Evolutionary conservation across 2,797 vertebrate genomes (phyloP).

Genomic region (Enteromius unitaeniatus): DNA sequence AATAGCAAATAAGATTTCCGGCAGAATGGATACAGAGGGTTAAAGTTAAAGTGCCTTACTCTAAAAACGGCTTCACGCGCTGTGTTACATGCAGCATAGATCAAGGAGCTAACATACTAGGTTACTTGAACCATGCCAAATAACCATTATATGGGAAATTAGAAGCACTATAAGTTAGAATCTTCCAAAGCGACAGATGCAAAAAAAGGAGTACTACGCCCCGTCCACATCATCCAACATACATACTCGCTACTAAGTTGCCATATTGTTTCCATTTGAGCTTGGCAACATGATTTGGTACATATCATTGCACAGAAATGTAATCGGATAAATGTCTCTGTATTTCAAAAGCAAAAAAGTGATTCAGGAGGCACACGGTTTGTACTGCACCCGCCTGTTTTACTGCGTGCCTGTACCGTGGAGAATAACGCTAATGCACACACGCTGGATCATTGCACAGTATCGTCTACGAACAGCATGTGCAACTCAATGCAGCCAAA

Average conservation of each 20-base stretch:
- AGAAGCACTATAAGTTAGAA: background rate
- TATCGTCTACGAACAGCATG: background rate
- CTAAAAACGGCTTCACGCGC: background rate
- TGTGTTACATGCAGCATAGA: background rate
- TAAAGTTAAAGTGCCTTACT: background rate
- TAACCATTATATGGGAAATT: background rate
- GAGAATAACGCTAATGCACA: background rate
- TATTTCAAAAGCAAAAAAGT: background rate
- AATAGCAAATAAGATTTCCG: background rate
- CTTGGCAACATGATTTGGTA: background rate
- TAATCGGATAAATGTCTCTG: background rate
- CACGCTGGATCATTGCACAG: background rate
- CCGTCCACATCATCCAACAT: background rate
- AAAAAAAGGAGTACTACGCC: background rate
- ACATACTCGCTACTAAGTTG: constrained; percentile 8
- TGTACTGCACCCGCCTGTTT: background rate
- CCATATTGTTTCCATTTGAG: constrained; percentile 30
- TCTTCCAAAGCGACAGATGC: background rate
- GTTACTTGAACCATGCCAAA: background rate
- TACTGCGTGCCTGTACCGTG: background rate
- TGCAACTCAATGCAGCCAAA: background rate
- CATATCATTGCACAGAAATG: background rate
- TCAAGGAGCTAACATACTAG: background rate
- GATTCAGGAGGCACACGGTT: background rate
- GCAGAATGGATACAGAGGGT: background rate